phyloP scores from a whole-genome alignment of 2,888 invertebrate species.

The Drosophila bunnanda region DNA sequence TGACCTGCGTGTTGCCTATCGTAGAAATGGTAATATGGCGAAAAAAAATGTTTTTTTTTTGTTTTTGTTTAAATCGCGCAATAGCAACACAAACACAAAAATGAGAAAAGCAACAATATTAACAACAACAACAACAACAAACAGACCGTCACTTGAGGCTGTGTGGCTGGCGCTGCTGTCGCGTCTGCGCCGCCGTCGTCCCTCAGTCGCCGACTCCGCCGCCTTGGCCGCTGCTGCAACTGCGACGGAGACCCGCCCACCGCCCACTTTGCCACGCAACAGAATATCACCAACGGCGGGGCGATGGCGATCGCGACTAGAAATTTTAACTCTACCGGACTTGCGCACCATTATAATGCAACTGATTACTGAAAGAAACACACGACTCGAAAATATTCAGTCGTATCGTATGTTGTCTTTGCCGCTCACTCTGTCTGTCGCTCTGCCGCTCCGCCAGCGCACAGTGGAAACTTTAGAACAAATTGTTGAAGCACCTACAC shows the following conservation, averaged over 20 bases:
- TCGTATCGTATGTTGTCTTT: constrained; percentile 64
- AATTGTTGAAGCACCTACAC: not conserved
- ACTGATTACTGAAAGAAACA: constrained; percentile 75
- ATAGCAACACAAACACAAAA: constrained; percentile 42
- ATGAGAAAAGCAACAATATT: constrained; percentile 25
- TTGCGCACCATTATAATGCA: constrained; percentile 80
- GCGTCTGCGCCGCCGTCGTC: constrained; percentile 50
- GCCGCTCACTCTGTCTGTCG: constrained; percentile 25
- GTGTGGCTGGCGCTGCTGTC: constrained; percentile 63
- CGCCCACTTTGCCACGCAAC: constrained; percentile 65
- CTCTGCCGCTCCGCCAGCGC: constrained; percentile 2
- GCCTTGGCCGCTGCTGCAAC: constrained; percentile 7
- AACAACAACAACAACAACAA: constrained; percentile 28
- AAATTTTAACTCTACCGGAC: constrained; percentile 79
- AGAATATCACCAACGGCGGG: constrained; percentile 52
- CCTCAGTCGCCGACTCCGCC: constrained; percentile 4
- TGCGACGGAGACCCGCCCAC: constrained; percentile 17
- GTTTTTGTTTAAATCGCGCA: constrained; percentile 35
- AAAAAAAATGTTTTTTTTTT: constrained; percentile 23
- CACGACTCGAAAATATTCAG: constrained; percentile 54
- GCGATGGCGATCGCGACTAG: constrained; percentile 60
- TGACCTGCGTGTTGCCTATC: constrained; percentile 9
- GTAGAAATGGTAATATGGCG: constrained; percentile 41
- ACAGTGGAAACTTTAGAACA: constrained; percentile 16
- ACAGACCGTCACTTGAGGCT: constrained; percentile 73